These are phyloP conservation scores for Sorex araneus DNA, from an alignment of 2,113 vertebrate genomes.

Conservation along the genomic window DNA sequence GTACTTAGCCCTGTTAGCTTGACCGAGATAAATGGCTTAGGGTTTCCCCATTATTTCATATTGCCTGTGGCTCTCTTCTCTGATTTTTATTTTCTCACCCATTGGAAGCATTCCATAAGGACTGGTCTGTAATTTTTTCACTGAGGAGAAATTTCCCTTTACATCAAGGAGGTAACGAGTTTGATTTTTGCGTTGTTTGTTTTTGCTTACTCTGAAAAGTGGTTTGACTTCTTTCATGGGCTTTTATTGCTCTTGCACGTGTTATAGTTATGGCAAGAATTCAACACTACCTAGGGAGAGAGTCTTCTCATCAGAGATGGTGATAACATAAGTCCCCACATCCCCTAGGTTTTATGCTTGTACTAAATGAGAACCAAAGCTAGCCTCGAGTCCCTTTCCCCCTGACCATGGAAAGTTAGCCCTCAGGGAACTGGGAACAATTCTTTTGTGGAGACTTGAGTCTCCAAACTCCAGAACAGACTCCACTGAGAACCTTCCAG, in stretches of 20 bases:
- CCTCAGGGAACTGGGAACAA: not conserved
- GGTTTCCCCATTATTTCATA: constrained; percentile 27
- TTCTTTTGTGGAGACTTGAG: not conserved
- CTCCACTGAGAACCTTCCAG: not conserved
- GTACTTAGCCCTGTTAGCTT: not conserved
- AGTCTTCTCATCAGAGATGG: not conserved
- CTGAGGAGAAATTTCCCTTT: constrained; percentile 56
- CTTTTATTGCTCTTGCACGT: not conserved
- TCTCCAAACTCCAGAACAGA: not conserved
- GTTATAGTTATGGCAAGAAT: constrained; percentile 39
- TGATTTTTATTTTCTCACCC: constrained; percentile 28
- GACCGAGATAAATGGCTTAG: not conserved
- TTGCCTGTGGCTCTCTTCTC: not conserved
- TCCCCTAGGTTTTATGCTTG: not conserved
- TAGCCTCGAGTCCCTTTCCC: not conserved
- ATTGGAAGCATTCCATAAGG: constrained; percentile 9
- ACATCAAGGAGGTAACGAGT: not conserved
- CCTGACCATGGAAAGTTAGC: not conserved
- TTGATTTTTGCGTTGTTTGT: not conserved
- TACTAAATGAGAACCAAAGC: not conserved
- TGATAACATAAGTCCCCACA: not conserved
- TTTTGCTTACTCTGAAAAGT: constrained; percentile 27
- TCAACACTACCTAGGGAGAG: not conserved
- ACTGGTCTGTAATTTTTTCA: not conserved
- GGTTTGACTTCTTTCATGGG: constrained; percentile 42